A percentile compares a stretch with the other conserved stretches of the same genome.
phyloP scores from a whole-genome alignment of 2,797 vertebrate species.

The Propithecus perrieri region DNA sequence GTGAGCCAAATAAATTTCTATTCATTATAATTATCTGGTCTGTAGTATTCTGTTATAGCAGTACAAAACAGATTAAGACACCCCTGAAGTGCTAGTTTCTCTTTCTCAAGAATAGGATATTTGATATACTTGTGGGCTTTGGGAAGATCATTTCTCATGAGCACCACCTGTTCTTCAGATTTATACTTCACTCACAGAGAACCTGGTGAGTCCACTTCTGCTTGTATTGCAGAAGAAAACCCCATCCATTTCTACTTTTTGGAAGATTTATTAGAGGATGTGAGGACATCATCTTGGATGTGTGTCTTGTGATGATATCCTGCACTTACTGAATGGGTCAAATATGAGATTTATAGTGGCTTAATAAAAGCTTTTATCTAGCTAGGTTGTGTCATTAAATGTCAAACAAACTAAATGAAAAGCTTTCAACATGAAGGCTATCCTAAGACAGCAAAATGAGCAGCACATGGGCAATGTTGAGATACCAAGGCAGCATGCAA shows the following conservation, averaged over 20 bases:
- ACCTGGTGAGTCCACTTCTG: neutral
- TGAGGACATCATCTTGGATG: slow-evolving; percentile 13
- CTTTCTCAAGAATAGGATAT: neutral
- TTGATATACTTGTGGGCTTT: neutral
- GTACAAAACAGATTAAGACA: neutral
- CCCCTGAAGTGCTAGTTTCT: neutral
- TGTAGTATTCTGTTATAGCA: neutral
- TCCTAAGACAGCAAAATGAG: slow-evolving; percentile 48
- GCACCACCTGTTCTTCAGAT: neutral
- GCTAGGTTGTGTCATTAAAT: slow-evolving; percentile 51
- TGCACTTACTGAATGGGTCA: slow-evolving; percentile 46
- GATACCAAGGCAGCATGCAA: neutral
- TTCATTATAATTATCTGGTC: neutral
- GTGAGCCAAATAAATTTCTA: neutral
- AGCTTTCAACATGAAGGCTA: slow-evolving; percentile 57
- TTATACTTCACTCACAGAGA: neutral
- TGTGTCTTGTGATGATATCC: slow-evolving; percentile 40
- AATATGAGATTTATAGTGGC: slow-evolving; percentile 49
- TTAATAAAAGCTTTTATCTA: slow-evolving; percentile 67
- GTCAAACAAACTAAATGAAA: slow-evolving; percentile 63
- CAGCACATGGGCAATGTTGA: neutral
- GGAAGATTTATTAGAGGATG: neutral
- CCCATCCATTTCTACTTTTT: neutral
- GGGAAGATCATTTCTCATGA: slow-evolving; percentile 3
- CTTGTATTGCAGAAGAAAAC: slow-evolving; percentile 1